A percentile compares a stretch with the other conserved stretches of the same genome.
These are phyloP conservation scores for Anguilla marmorata DNA, from an alignment of 2,797 vertebrate genomes.

Conservation along the genomic window DNA sequence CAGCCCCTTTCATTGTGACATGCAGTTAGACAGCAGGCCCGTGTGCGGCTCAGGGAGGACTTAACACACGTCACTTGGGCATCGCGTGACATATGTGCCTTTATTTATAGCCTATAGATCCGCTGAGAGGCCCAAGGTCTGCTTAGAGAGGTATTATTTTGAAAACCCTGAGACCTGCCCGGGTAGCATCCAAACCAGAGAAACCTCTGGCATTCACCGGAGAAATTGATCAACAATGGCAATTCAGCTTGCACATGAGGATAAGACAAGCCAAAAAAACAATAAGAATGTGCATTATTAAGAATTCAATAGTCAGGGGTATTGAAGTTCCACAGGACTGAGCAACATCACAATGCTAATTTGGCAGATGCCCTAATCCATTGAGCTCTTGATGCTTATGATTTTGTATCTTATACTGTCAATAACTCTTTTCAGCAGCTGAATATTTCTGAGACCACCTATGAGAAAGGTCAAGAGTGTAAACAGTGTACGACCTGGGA, in stretches of 20 bases:
- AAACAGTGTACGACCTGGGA: background rate
- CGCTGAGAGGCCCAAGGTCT: conserved; percentile 56
- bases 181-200: conserved; percentile 29
- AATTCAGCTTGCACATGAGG: background rate
- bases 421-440: background rate
- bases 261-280: conserved; percentile 2
- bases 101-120: conserved; percentile 68
- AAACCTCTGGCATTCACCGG: conserved; percentile 32
- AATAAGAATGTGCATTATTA: conserved; percentile 2
- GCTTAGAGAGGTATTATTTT: conserved; percentile 62
- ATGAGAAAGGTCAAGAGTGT: background rate
- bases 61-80: conserved; percentile 58
- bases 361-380: background rate
- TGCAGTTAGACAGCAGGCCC: background rate
- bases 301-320: background rate
- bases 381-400: background rate
- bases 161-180: conserved; percentile 55
- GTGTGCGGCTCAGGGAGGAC: conserved; percentile 44
- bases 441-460: background rate
- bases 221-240: conserved; percentile 27
- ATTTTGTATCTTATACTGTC: background rate
- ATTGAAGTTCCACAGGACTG: background rate
- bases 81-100: conserved; percentile 64
- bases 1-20: background rate
- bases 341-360: background rate